phyloP scores from a whole-genome alignment of 2,113 vertebrate genomes.

The Hylia prasina region DNA sequence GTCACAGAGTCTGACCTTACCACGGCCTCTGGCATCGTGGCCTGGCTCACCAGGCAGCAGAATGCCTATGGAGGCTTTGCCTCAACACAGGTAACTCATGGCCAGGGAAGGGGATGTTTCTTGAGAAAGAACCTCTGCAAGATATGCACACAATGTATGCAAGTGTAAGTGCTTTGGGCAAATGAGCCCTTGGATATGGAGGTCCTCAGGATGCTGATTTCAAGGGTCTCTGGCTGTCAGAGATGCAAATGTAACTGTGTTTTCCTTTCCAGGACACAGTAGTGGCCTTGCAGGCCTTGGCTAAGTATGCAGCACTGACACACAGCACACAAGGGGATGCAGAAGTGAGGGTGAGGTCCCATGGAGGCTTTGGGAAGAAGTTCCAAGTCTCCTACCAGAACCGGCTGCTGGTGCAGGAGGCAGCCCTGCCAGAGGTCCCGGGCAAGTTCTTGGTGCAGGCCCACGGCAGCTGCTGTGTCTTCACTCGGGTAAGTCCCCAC shows the following conservation, averaged over 20 bases:
- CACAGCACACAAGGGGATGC: constrained; percentile 50
- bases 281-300: constrained; percentile 86
- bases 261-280: constrained; percentile 78
- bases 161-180: background rate
- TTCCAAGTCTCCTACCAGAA: constrained; percentile 77
- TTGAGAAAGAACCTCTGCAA: background rate
- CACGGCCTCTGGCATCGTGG: constrained; percentile 68
- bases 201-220: background rate
- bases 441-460: constrained; percentile 74
- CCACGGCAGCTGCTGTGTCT: constrained; percentile 74
- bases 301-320: constrained; percentile 74
- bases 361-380: constrained; percentile 47
- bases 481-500: constrained; percentile 72
- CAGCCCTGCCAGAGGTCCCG: constrained; percentile 63
- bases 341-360: constrained; percentile 69
- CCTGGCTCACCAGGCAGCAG: constrained; percentile 81
- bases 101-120: background rate
- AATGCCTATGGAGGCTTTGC: constrained; percentile 84
- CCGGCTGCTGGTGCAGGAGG: constrained; percentile 80
- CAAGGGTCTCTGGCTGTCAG: background rate
- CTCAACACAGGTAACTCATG: constrained; percentile 81
- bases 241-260: background rate
- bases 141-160: background rate
- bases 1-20: constrained; percentile 63
- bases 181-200: background rate